Percentiles rank a stretch among this genome's conserved stretches.
These are phyloP conservation scores for Hipposideros armiger DNA, from an alignment of 2,113 vertebrate genomes.

Conservation along the genomic window DNA sequence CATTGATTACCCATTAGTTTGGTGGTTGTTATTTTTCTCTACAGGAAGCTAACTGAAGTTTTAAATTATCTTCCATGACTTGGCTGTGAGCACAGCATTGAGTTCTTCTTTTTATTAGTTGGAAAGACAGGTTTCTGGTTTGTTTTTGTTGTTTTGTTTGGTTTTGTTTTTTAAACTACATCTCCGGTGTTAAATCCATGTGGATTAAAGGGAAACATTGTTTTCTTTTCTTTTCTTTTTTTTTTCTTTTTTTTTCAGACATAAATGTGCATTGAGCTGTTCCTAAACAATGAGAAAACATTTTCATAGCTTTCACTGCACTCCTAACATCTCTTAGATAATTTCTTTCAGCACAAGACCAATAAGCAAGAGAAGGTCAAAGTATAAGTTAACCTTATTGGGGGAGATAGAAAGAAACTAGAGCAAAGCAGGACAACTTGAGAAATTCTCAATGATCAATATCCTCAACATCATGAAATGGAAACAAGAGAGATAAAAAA, in stretches of 20 bases:
- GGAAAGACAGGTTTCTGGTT: slow-evolving; percentile 57
- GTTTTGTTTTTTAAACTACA: slow-evolving; percentile 43
- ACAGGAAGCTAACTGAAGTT: slow-evolving; percentile 78
- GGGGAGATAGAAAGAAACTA: not conserved
- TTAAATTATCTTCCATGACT: slow-evolving; percentile 77
- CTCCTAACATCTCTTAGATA: not conserved
- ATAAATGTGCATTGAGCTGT: slow-evolving; percentile 34
- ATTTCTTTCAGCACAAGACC: not conserved
- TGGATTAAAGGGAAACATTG: slow-evolving; percentile 42
- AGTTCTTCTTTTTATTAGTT: slow-evolving; percentile 70
- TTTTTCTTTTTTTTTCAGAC: not conserved
- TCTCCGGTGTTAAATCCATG: slow-evolving; percentile 55
- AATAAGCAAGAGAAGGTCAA: slow-evolving; percentile 46
- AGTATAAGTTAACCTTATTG: not conserved
- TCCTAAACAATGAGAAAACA: slow-evolving; percentile 39
- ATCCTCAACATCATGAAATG: slow-evolving; percentile 53
- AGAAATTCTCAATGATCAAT: slow-evolving; percentile 56
- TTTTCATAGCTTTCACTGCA: slow-evolving; percentile 20
- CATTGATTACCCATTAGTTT: slow-evolving; percentile 83
- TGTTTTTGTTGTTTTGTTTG: not conserved
- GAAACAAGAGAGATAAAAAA: slow-evolving; percentile 46
- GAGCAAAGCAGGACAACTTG: not conserved
- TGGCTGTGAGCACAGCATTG: slow-evolving; percentile 64
- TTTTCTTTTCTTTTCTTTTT: not conserved
- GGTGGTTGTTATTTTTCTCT: slow-evolving; percentile 78